Percentiles rank a stretch among this genome's conserved stretches.
These are phyloP conservation scores for Mactra quadrangularis DNA, from an alignment of 1,140 invertebrate genomes.

Conservation along the genomic window DNA sequence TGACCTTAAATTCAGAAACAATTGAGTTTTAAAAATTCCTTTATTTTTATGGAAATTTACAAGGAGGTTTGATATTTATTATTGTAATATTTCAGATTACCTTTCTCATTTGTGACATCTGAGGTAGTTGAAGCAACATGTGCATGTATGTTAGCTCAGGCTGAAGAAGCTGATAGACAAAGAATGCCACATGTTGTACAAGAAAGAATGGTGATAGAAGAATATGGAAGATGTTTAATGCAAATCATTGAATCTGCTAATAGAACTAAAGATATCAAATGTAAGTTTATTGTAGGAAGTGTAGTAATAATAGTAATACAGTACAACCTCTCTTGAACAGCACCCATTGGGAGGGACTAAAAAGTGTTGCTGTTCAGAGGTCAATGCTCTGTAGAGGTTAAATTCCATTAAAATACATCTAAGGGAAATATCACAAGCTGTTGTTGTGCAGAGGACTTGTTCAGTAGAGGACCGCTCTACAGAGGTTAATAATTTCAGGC, in stretches of 20 bases:
- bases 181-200: conserved; percentile 89
- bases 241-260: conserved; percentile 94
- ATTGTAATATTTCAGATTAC: conserved; percentile 86
- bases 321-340: too few relatives aligned
- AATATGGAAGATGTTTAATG: conserved; percentile 96
- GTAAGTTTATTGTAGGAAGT: neutral
- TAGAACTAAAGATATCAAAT: conserved; percentile 86
- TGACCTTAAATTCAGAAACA: too few relatives aligned
- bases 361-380: too few relatives aligned
- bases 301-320: neutral
- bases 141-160: conserved; percentile 96
- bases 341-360: too few relatives aligned
- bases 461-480: too few relatives aligned
- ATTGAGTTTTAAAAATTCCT: too few relatives aligned
- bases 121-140: conserved; percentile 98
- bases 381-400: too few relatives aligned
- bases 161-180: conserved; percentile 91
- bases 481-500: neutral
- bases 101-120: conserved; percentile 94
- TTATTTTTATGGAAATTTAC: too few relatives aligned
- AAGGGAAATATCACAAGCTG: too few relatives aligned
- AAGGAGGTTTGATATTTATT: too few relatives aligned
- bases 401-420: too few relatives aligned
- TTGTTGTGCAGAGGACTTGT: too few relatives aligned
- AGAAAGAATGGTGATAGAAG: conserved; percentile 94